These are phyloP conservation scores for Actenoides hombroni DNA, from an alignment of 2,113 vertebrate genomes.

Conservation along the genomic window DNA sequence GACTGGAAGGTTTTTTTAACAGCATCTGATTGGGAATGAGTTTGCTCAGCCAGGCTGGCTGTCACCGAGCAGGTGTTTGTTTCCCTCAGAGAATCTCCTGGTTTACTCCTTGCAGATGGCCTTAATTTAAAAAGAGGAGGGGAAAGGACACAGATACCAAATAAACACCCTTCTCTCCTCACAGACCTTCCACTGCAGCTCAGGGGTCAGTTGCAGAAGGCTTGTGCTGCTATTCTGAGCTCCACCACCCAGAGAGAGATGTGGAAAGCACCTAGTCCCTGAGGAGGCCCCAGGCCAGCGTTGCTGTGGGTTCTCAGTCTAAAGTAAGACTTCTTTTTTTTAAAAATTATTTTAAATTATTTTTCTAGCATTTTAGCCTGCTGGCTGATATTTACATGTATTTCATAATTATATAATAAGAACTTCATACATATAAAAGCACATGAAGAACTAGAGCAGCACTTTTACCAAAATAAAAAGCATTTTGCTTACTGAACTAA, in stretches of 20 bases:
- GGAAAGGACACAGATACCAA: neutral
- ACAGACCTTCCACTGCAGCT: neutral
- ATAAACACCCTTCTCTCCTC: neutral
- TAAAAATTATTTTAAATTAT: no score
- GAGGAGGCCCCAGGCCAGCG: neutral
- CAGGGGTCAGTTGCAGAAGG: neutral
- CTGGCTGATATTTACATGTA: neutral
- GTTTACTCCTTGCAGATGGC: neutral
- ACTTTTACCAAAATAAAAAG: neutral
- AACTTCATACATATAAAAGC: neutral
- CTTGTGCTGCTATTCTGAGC: neutral
- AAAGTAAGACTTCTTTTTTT: neutral
- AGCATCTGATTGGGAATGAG: neutral
- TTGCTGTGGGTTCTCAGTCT: neutral
- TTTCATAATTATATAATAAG: neutral
- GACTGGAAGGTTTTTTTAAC: neutral
- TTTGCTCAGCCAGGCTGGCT: neutral
- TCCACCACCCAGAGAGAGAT: neutral
- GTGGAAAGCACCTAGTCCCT: neutral
- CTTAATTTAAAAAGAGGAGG: neutral
- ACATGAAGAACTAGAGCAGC: neutral
- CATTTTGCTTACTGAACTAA: neutral
- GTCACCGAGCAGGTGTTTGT: neutral
- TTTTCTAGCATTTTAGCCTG: neutral
- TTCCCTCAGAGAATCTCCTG: neutral